Evolutionary conservation across 2,888 invertebrate genomes (phyloP).

Genomic region (Sphaerophoria rueppellii): DNA sequence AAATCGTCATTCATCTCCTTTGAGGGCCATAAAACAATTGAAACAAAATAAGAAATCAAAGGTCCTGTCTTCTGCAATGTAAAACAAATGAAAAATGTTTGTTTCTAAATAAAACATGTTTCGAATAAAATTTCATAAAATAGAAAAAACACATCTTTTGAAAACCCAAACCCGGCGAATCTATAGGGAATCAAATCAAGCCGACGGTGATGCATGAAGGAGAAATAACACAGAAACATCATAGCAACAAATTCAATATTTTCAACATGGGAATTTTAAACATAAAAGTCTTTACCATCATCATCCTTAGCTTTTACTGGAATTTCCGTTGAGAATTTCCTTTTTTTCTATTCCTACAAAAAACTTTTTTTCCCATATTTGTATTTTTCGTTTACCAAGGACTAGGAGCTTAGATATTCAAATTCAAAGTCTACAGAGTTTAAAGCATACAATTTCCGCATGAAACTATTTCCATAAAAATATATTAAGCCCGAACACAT

Average conservation of each 20-base stretch:
- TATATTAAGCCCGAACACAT: not conserved
- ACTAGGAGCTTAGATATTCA: not conserved
- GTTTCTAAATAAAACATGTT: not conserved
- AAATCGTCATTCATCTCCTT: not conserved
- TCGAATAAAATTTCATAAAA: not conserved
- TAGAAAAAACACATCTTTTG: not conserved
- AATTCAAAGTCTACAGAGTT: not conserved
- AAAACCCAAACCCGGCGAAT: not conserved
- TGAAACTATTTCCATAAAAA: conserved; percentile 1
- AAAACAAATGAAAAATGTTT: not conserved
- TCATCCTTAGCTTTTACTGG: conserved; percentile 8
- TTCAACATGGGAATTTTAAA: conserved; percentile 8
- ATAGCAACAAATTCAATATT: not conserved
- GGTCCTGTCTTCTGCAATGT: not conserved
- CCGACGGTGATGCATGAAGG: no score
- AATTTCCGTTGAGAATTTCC: conserved; percentile 19
- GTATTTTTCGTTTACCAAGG: not conserved
- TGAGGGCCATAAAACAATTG: not conserved
- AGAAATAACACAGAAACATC: not conserved
- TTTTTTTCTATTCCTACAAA: not conserved
- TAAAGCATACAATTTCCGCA: not conserved
- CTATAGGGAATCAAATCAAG: not conserved
- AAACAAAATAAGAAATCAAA: not conserved
- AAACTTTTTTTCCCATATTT: not conserved
- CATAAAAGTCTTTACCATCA: conserved; percentile 14